Conservation (phyloP, 2,888 invertebrate species). For the Trichogramma evanescens region DNA sequence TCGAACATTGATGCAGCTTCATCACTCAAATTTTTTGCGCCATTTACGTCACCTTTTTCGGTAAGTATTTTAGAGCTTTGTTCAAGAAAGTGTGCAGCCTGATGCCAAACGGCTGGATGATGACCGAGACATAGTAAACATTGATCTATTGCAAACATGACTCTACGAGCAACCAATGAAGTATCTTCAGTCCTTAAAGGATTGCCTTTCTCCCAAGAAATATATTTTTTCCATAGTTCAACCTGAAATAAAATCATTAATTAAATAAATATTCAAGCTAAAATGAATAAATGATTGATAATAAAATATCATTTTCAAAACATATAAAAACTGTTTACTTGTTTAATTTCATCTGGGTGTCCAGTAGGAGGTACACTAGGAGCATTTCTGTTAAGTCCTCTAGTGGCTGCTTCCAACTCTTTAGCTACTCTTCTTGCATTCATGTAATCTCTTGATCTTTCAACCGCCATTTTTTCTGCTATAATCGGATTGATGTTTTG, state of each 20-base stretch:
- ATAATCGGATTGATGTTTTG: constrained; percentile 82
- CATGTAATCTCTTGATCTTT: constrained; percentile 94
- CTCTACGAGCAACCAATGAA: constrained; percentile 82
- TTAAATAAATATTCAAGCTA: constrained; percentile 2
- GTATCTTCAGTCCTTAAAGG: constrained; percentile 95
- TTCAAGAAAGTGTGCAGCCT: constrained; percentile 94
- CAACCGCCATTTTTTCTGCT: constrained; percentile 96
- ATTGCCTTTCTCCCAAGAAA: constrained; percentile 94
- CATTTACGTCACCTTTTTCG: constrained; percentile 93
- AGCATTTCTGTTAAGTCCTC: constrained; percentile 90
- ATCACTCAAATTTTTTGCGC: constrained; percentile 86
- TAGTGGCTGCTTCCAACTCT: constrained; percentile 88
- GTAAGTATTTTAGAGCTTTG: constrained; percentile 87
- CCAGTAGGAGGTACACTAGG: constrained; percentile 95
- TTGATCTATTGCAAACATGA: constrained; percentile 98
- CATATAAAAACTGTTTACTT: constrained; percentile 52
- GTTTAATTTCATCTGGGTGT: constrained; percentile 83
- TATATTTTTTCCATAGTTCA: constrained; percentile 98
- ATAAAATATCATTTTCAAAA: background rate
- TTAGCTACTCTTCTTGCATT: constrained; percentile 93
- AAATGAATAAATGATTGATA: constrained; percentile 1
- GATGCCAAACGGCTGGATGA: constrained; percentile 98
- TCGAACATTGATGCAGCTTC: constrained; percentile 94
- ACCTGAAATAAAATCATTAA: constrained; percentile 56
- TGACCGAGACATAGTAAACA: constrained; percentile 92